Conservation (phyloP, 1,140 invertebrate genomes). For the Aphelinus atriplicis region DNA sequence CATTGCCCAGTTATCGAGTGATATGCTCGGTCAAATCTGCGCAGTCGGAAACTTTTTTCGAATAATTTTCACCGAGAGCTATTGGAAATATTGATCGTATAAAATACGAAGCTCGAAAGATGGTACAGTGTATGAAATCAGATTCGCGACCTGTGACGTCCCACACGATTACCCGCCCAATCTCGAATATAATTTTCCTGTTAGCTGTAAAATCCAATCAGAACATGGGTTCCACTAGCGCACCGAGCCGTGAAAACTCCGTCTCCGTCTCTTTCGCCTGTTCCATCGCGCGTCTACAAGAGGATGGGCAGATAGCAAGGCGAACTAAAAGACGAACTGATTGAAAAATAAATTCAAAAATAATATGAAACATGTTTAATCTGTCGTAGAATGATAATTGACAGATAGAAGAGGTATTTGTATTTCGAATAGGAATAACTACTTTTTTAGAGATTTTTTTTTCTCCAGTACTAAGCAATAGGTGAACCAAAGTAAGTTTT, state of each 20-base stretch:
- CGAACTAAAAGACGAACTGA: slow-evolving; percentile 2
- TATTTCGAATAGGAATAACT: background rate
- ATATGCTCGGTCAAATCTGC: too few species aligned
- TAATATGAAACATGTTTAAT: too few species aligned
- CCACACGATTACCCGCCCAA: slow-evolving; percentile 60
- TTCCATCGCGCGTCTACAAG: background rate
- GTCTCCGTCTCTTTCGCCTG: slow-evolving; percentile 7
- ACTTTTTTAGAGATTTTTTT: too few species aligned
- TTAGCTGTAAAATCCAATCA: slow-evolving; percentile 66
- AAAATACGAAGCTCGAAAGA: background rate
- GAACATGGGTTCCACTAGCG: slow-evolving; percentile 47
- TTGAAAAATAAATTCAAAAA: too few species aligned
- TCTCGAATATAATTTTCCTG: slow-evolving; percentile 66
- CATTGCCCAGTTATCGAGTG: too few species aligned
- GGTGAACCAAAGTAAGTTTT: background rate
- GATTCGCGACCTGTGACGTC: slow-evolving; percentile 43
- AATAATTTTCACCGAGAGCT: too few species aligned
- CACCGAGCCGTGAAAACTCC: slow-evolving; percentile 35
- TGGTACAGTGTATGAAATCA: slow-evolving; percentile 29
- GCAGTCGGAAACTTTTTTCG: too few species aligned
- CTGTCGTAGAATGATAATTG: too few species aligned
- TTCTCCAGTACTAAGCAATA: background rate
- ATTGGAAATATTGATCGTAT: too few species aligned
- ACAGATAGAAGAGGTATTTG: too few species aligned
- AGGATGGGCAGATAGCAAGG: slow-evolving; percentile 20